phyloP scores from a whole-genome alignment of 2,888 invertebrate genomes.

The Sclerodermus sp. region DNA sequence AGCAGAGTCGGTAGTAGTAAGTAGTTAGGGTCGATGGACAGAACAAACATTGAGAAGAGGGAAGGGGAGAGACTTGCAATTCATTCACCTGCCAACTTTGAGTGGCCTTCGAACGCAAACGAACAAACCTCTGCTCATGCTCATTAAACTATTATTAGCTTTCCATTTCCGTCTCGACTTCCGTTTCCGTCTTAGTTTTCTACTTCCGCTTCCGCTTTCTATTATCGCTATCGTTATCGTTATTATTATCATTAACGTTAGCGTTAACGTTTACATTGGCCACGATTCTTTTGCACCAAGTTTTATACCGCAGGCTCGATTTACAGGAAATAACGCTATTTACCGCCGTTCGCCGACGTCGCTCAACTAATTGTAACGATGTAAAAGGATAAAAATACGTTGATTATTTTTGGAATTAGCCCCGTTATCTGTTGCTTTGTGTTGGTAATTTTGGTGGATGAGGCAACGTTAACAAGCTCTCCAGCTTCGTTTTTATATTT shows the following conservation, averaged over 20 bases:
- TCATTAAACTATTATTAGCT: too few relatives aligned
- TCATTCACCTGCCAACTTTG: constrained; percentile 33
- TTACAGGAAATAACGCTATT: constrained; percentile 34
- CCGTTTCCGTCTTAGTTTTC: constrained; percentile 1
- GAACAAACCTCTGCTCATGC: too few relatives aligned
- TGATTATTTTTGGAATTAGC: constrained; percentile 46
- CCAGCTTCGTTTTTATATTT: too few relatives aligned
- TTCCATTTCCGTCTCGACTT: too few relatives aligned
- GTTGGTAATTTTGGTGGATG: too few relatives aligned
- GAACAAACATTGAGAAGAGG: constrained; percentile 35
- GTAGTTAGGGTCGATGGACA: constrained; percentile 54
- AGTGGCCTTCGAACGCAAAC: too few relatives aligned
- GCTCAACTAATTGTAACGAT: constrained; percentile 30
- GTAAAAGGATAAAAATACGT: constrained; percentile 51
- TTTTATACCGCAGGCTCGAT: constrained; percentile 7
- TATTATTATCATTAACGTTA: too few relatives aligned
- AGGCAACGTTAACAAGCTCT: too few relatives aligned
- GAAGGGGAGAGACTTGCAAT: constrained; percentile 34
- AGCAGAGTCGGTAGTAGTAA: too few relatives aligned
- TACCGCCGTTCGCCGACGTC: constrained; percentile 22
- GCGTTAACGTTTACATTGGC: too few relatives aligned
- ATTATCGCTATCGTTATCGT: constrained; percentile 5
- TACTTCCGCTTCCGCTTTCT: neutral
- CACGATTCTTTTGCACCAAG: too few relatives aligned
- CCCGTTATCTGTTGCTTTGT: constrained; percentile 1